Conservation (phyloP, 1,140 invertebrate genomes). For the Oreohelix idahoensis region DNA sequence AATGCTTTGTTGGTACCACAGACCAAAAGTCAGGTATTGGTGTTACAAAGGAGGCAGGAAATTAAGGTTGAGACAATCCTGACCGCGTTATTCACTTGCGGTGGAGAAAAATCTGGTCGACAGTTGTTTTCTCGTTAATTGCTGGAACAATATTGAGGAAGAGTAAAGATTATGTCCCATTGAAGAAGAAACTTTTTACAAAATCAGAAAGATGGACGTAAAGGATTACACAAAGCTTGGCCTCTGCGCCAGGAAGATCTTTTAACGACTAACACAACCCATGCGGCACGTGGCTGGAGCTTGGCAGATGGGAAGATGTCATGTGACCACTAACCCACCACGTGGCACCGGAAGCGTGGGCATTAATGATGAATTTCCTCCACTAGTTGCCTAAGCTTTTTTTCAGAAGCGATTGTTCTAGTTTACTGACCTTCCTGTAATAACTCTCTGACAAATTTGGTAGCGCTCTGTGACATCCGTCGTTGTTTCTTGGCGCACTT, state of each 20-base stretch:
- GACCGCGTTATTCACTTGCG: background rate
- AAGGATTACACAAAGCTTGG: background rate
- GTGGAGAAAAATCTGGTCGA: conserved; percentile 3
- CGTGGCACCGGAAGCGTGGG: conserved; percentile 9
- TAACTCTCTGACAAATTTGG: background rate
- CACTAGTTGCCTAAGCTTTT: background rate
- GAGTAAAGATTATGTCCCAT: background rate
- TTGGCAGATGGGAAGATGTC: conserved; percentile 10
- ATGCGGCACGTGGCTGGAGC: background rate
- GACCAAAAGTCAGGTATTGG: background rate
- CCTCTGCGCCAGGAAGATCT: background rate
- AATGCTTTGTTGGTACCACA: conserved; percentile 1
- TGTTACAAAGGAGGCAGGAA: background rate
- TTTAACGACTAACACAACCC: background rate
- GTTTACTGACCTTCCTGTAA: background rate
- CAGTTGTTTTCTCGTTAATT: conserved; percentile 4
- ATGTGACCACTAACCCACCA: background rate
- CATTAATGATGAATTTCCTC: background rate
- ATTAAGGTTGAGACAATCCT: background rate
- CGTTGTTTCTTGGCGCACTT: background rate
- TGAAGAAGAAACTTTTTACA: background rate
- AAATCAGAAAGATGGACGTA: background rate
- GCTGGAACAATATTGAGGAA: background rate
- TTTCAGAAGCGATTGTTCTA: background rate
- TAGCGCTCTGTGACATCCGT: background rate